Conservation (phyloP, 2,888 invertebrate genomes). For the Tetanocera ferruginea region DNA sequence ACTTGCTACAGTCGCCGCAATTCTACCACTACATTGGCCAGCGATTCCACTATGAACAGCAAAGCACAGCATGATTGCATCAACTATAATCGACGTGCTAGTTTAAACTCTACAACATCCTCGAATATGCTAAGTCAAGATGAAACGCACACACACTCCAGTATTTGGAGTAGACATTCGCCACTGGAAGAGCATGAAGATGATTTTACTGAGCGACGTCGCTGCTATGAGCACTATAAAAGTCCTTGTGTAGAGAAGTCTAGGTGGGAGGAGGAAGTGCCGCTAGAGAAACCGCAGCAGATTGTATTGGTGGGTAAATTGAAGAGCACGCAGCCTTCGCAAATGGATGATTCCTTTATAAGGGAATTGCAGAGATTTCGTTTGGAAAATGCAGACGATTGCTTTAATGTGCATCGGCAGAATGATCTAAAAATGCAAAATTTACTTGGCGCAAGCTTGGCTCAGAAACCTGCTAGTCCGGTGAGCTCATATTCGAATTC, state of each 20-base stretch:
- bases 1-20: constrained; percentile 1
- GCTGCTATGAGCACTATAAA: constrained; percentile 29
- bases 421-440: constrained; percentile 16
- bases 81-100: neutral
- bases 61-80: neutral
- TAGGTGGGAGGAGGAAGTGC: neutral
- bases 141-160: neutral
- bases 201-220: constrained; percentile 14
- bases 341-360: neutral
- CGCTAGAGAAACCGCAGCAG: neutral
- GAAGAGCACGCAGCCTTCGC: neutral
- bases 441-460: neutral
- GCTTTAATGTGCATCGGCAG: constrained; percentile 24
- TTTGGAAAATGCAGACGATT: constrained; percentile 12
- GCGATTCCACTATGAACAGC: neutral
- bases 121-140: neutral
- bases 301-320: neutral
- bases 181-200: neutral
- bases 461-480: neutral
- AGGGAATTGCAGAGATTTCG: constrained; percentile 17
- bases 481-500: no score
- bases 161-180: neutral
- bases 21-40: neutral
- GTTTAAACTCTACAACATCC: neutral
- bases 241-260: neutral